phyloP scores from a whole-genome alignment of 2,888 invertebrate species.

The Phania funesta region DNA sequence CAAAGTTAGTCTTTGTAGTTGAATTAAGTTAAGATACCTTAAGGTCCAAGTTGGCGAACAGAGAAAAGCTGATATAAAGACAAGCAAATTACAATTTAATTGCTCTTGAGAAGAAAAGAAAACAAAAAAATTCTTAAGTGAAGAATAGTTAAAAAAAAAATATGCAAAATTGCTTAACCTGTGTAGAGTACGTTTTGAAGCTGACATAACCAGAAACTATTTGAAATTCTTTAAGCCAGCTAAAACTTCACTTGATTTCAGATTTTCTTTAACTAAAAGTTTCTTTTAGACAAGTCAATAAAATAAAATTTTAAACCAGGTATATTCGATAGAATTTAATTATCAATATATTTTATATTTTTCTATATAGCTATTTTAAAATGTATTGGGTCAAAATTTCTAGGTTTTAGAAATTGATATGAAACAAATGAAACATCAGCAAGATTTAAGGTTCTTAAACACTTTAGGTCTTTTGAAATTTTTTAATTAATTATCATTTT shows the following conservation, averaged over 20 bases:
- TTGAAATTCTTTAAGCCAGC: not conserved
- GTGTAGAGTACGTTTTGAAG: slow-evolving; percentile 22
- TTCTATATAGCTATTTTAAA: no score
- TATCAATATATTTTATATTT: no score
- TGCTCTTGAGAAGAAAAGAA: slow-evolving; percentile 48
- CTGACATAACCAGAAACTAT: not conserved
- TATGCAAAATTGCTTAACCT: slow-evolving; percentile 44
- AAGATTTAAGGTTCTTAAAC: no score
- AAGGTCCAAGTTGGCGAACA: slow-evolving; percentile 48
- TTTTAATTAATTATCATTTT: no score
- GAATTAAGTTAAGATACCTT: slow-evolving; percentile 54
- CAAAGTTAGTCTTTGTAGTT: slow-evolving; percentile 48
- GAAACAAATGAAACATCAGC: no score
- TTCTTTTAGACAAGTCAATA: not conserved
- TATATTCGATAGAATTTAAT: no score
- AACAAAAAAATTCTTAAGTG: slow-evolving; percentile 35
- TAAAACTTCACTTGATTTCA: not conserved
- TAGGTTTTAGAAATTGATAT: no score
- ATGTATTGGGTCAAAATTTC: no score
- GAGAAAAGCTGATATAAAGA: slow-evolving; percentile 50
- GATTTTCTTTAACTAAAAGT: not conserved
- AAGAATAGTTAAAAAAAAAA: slow-evolving; percentile 20
- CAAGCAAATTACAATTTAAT: slow-evolving; percentile 68
- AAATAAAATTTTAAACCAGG: not conserved
- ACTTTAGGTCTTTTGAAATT: no score